phyloP scores from a whole-genome alignment of 2,113 vertebrate genomes.

The human region GRCh38 chr4:127348001-127348500 shows the following conservation, averaged over 20 bases:
- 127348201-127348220: not conserved
- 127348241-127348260: not conserved
- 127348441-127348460: not conserved
- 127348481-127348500: not conserved
- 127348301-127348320: not conserved
- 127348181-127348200: not conserved
- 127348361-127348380: not conserved
- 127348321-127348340: not conserved
- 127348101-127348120: not conserved
- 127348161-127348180: not conserved
- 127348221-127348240: not conserved
- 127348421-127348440: too few relatives aligned
- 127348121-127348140: not conserved
- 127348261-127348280: not conserved
- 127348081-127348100: not conserved
- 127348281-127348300: not conserved
- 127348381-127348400: not conserved
- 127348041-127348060: not conserved
- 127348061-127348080: not conserved
- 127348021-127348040: not conserved
- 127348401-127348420: not conserved
- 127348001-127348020: not conserved
- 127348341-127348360: not conserved
- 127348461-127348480: not conserved
- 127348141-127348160: not conserved